phyloP scores from a whole-genome alignment of 2,113 vertebrate species.

The Gymnarchus niloticus region DNA sequence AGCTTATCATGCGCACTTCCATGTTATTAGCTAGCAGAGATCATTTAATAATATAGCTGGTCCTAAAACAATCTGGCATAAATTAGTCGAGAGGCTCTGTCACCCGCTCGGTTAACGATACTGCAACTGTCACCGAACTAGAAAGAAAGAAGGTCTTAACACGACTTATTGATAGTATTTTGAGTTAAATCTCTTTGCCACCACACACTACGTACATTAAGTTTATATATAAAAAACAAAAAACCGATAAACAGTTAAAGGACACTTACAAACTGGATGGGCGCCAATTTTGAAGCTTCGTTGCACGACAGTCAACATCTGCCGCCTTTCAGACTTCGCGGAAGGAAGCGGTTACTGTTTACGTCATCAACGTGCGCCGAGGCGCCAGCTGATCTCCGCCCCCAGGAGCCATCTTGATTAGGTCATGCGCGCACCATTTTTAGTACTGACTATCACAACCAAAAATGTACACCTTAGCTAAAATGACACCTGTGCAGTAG shows the following conservation, averaged over 20 bases:
- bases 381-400: background rate
- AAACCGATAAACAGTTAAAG: background rate
- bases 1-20: background rate
- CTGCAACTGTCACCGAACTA: background rate
- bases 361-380: slow-evolving; percentile 18
- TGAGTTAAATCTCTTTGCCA: background rate
- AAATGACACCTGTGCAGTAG: too few species aligned
- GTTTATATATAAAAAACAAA: too few species aligned
- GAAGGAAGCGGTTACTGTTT: background rate
- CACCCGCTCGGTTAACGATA: background rate
- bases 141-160: background rate
- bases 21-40: background rate
- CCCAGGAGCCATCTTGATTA: background rate
- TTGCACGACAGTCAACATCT: background rate
- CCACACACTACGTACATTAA: background rate
- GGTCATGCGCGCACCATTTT: too few species aligned
- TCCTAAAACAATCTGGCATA: background rate
- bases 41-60: background rate
- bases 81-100: background rate
- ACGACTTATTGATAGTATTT: background rate
- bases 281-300: background rate
- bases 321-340: slow-evolving; percentile 4
- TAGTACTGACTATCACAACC: too few species aligned
- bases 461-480: too few species aligned
- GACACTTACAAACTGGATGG: background rate